phyloP scores from a whole-genome alignment of 2,113 vertebrate species.

The Atherinomorus stipes region DNA sequence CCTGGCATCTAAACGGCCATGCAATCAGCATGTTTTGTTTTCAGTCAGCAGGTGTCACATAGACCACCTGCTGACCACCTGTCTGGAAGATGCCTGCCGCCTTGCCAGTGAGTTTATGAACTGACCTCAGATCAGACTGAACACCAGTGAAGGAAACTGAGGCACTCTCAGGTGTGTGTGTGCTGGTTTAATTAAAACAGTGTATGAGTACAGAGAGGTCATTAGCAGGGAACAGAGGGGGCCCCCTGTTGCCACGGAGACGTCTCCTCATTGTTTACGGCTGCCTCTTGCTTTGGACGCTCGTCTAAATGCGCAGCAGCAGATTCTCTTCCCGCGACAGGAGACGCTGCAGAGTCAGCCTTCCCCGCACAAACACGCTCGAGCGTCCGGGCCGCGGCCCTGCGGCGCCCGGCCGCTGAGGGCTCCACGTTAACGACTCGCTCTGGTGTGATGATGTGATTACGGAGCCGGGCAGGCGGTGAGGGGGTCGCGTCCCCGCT shows the following conservation, averaged over 20 bases:
- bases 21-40: no score
- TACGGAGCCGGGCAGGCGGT: not conserved
- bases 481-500: slow-evolving; percentile 18
- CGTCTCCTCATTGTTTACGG: slow-evolving; percentile 62
- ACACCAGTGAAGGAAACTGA: not conserved
- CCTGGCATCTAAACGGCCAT: no score
- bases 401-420: not conserved
- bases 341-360: not conserved
- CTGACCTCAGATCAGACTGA: not conserved
- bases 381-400: not conserved
- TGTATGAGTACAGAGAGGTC: slow-evolving; percentile 72
- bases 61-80: not conserved
- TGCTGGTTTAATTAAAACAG: slow-evolving; percentile 75
- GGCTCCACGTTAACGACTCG: slow-evolving; percentile 33
- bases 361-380: not conserved
- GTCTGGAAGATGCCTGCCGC: not conserved
- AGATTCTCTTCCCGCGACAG: slow-evolving; percentile 3
- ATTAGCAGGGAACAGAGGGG: slow-evolving; percentile 80
- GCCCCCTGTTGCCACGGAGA: slow-evolving; percentile 64
- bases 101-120: not conserved
- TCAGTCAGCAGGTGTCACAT: no score
- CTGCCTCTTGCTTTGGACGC: slow-evolving; percentile 61
- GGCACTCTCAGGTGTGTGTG: slow-evolving; percentile 31
- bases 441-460: slow-evolving; percentile 31
- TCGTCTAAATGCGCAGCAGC: slow-evolving; percentile 46